Evolutionary conservation across 2,888 invertebrate species (phyloP).

Genomic region (Petrolisthes manimaculis): DNA sequence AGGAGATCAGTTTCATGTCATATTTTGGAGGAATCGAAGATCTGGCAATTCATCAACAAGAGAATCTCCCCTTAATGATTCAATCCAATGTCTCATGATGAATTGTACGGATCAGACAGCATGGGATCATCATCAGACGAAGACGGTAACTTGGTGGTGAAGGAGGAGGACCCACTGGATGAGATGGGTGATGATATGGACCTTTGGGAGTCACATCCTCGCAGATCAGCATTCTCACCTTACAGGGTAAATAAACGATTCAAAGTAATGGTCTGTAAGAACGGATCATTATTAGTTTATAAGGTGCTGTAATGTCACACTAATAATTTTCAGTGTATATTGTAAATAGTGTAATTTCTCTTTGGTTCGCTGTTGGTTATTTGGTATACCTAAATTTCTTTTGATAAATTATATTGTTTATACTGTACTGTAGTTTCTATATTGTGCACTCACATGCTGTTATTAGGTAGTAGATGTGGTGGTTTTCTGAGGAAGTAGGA

Average conservation of each 20-base stretch:
- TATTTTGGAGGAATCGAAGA: no score
- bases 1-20: no score
- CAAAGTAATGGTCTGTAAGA: neutral
- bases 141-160: conserved; percentile 34
- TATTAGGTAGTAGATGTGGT: neutral
- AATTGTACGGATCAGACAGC: neutral
- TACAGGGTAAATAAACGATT: conserved; percentile 23
- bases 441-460: neutral
- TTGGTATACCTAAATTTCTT: neutral
- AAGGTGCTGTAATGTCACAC: neutral
- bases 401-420: neutral
- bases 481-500: no score
- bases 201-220: conserved; percentile 36
- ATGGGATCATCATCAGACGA: conserved; percentile 49
- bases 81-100: no score
- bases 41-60: no score
- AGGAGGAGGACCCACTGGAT: conserved; percentile 29
- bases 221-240: conserved; percentile 51
- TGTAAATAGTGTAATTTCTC: neutral
- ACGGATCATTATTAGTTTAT: no score
- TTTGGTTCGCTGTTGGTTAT: neutral
- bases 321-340: neutral
- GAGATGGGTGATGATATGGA: conserved; percentile 43
- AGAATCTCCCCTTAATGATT: no score
- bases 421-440: neutral